Base-by-base conservation (phyloP, 2,888 invertebrate genomes). In the Anagyrus pseudococci region DNA sequence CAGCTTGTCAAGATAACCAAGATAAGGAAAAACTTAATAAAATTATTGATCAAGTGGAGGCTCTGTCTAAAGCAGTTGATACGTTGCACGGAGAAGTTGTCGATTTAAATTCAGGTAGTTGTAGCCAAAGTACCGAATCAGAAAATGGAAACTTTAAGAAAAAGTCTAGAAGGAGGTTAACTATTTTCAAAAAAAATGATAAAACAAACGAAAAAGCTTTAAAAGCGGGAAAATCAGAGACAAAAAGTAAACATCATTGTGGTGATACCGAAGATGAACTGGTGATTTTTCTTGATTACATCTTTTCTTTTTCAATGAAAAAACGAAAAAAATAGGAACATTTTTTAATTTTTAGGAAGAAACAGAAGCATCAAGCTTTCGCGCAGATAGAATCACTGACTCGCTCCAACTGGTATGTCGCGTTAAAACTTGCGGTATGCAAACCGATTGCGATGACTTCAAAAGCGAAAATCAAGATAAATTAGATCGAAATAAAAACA, bases 41-140 rank as follows among this genome's bases (percentile, higher is more conserved):
- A 22, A 49, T 63, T 13, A n/a, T 23, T 6, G 37, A 46, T n/a
- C 44, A 63, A 63, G 50, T 58, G 13, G n/a, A 55, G 26, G 20
- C n/a, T 2, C 49, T 63, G n/a, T 15, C 49, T 17, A 54, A 55
- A 41, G 46, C 43, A 19, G 54, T 58, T 17, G 26, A 49, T 10
- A n/a, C 58, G n/a, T 44, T 63, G 29, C 54, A 63, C 49, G 23
- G 50, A 13, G 63, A 63, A 44, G 23, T 63, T 2, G 41, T 55
- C 8, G 4, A 1, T 22, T 17, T 63, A 10, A 58, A 63, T n/a
- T 49, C 33, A 20, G 40, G 23, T 13, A 41, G n/a, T 15, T 7
- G n/a, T n/a, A 17, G 22, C 17, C 23, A 40, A 19, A 43, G 26
- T 4, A 33, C 22, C 20, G 13, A 20, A n/a, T 19, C n/a, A n/a